Evolutionary conservation across 2,797 vertebrate genomes (phyloP), one percentile per base, ranked within the genome.

Genomic region (Chromis chromis): DNA sequence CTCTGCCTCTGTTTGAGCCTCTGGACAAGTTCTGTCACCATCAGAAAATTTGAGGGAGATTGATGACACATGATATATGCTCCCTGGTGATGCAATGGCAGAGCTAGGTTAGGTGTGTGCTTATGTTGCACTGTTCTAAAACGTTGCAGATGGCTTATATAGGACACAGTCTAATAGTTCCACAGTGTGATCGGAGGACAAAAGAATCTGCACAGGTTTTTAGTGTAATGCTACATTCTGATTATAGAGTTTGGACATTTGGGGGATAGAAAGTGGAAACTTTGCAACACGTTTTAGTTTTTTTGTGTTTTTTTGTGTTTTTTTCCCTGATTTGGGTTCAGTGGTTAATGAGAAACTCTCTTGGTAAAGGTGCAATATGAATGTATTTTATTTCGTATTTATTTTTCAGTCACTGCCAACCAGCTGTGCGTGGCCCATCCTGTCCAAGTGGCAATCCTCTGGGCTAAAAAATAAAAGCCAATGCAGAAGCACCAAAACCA

Each of bases 91-190:
- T 71, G 71, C 73, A 59, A 17, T 70, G 79, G 74, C 65, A 82
- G 82, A 74, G 67, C 75, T 71, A 42, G 79, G 70, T 77, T 74
- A 63, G 81, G 72, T 54, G 59, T 55, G 50, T 85, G 81, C 84
- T 85, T 86, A 76, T 85, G 76, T 79, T 82, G 82, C 87, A 82
- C 66, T 79, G 52, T 81, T 84, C 28, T 73, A 46, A 65, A 74
- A 75, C 59, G 48, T 74, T 79, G 65, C 81, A 83, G 86, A 86
- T 86, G 84, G 76, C 40, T 70, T 86, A 83, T 81, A 61, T 82
- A 87, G 78, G 86, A 24, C 77, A 79, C 48, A 62, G 39, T 5
- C 17, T 46, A 19, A n/a, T 19, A 17, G 9, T 70, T 65, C 56
- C 70, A 72, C 65, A 39, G 52, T 71, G 58, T 50, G 57, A 69